Evolutionary conservation across 37 sponge, comb jelly and placozoan species (phyloP).

Genomic region (Spongilla lacustris): DNA sequence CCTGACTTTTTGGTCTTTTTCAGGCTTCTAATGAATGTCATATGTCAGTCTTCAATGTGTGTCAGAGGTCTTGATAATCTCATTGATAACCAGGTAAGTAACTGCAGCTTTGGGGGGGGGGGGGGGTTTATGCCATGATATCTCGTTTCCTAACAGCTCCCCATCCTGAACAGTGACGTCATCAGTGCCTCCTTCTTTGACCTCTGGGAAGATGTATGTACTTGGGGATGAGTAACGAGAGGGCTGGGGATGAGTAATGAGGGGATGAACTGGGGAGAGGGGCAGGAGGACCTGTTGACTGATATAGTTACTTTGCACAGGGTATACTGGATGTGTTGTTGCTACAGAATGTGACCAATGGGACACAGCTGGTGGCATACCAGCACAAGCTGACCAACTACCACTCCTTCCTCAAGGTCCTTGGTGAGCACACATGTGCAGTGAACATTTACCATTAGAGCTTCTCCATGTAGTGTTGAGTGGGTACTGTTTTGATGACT

Average conservation of each 20-base stretch:
- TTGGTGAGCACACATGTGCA: slow-evolving; percentile 5
- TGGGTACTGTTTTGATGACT: slow-evolving; percentile 32
- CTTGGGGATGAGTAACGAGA: not conserved
- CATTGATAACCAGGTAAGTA: not conserved
- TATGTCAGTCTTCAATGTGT: not conserved
- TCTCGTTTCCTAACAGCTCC: not conserved
- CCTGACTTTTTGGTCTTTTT: not conserved
- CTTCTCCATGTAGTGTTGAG: slow-evolving; percentile 13
- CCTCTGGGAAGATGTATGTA: slow-evolving; percentile 43
- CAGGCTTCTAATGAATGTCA: not conserved
- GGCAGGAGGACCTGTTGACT: no score
- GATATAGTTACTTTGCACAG: no score
- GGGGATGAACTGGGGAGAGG: not conserved
- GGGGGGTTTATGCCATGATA: no score
- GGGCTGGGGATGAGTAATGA: not conserved
- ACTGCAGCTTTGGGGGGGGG: not conserved
- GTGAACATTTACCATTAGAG: not conserved
- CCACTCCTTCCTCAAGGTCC: slow-evolving; percentile 61
- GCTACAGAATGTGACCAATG: not conserved
- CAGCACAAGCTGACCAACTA: slow-evolving; percentile 31
- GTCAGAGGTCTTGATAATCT: not conserved
- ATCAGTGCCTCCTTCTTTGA: slow-evolving; percentile 29
- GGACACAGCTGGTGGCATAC: slow-evolving; percentile 22
- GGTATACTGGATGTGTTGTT: slow-evolving; percentile 56
- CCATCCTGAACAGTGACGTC: not conserved